These are phyloP conservation scores for Merodon equestris DNA, from an alignment of 2,888 invertebrate species.

Conservation along the genomic window DNA sequence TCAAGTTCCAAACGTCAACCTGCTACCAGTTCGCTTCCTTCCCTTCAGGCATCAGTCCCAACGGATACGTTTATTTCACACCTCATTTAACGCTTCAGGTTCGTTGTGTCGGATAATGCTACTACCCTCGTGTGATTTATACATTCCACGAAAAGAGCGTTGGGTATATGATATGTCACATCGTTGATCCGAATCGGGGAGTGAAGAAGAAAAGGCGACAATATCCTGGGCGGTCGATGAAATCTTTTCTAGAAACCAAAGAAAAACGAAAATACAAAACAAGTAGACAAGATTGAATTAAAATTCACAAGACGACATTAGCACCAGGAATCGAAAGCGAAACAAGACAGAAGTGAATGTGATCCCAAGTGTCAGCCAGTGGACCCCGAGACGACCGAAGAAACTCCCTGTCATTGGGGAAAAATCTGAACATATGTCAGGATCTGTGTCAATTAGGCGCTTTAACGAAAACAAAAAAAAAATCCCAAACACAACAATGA, in stretches of 20 bases:
- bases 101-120: constrained; percentile 21
- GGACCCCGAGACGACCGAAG: constrained; percentile 34
- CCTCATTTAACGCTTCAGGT: constrained; percentile 74
- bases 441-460: constrained; percentile 69
- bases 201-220: constrained; percentile 43
- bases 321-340: constrained; percentile 4
- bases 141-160: constrained; percentile 50
- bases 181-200: constrained; percentile 13
- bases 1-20: constrained; percentile 24
- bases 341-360: constrained; percentile 46
- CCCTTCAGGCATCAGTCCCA: constrained; percentile 67
- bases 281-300: constrained; percentile 36
- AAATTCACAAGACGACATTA: constrained; percentile 60
- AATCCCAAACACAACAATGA: no score
- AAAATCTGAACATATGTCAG: constrained; percentile 66
- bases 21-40: constrained; percentile 6
- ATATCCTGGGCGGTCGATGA: constrained; percentile 67
- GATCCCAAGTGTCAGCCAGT: constrained; percentile 57
- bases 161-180: constrained; percentile 30
- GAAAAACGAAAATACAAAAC: constrained; percentile 12
- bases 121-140: constrained; percentile 56
- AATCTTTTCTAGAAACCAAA: constrained; percentile 7
- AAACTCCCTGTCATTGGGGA: constrained; percentile 55
- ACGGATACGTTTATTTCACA: constrained; percentile 76
- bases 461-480: constrained; percentile 59